Evolutionary conservation across 2,797 vertebrate genomes (phyloP), one percentile per base, ranked within the genome.

Genomic region (Schizopygopsis pylzovi): DNA sequence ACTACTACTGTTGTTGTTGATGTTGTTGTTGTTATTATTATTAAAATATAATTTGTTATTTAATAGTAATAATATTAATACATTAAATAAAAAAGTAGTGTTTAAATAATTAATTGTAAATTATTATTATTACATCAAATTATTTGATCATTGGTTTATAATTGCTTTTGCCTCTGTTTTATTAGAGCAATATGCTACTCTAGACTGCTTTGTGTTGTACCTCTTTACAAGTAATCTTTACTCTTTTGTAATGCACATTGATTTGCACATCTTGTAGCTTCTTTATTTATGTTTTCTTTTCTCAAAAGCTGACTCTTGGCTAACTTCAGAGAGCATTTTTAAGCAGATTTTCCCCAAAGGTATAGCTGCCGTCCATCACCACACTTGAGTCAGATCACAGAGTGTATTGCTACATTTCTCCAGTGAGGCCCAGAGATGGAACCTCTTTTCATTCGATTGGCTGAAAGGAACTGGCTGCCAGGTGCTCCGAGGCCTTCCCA

Each of bases 341-440:
- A 39, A 68, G 63, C 79, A 81, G n/a, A 8, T 37, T 80, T 65
- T 15, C 54, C 61, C 16, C 43, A 80, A 47, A 47, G 45, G 63
- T 52, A 63, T 63, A 63, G 59, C 59, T 65, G 25, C 10, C 4
- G 18, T 10, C 45, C 13, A 41, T 83, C 59, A 12, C 25, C 18
- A 63, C 59, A 83, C 41, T 45, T 43, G n/a, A 61, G 68, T 75
- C 71, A 41, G 72, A 77, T 67, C 72, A 70, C 79, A 52, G 43
- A 77, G 16, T 87, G 83, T 87, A 88, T 89, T 89, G 56, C 68
- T 88, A 83, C 76, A 87, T 85, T 59, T 86, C 84, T 79, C 79
- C 59, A 83, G 78, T 85, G 73, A 85, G 79, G 39, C 79, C 81
- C 20, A 52, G 56, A 86, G 76, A 43, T 63, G 28, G 33, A 52